phyloP scores from a whole-genome alignment of 2,888 invertebrate genomes.

The Catocala sponsa region DNA sequence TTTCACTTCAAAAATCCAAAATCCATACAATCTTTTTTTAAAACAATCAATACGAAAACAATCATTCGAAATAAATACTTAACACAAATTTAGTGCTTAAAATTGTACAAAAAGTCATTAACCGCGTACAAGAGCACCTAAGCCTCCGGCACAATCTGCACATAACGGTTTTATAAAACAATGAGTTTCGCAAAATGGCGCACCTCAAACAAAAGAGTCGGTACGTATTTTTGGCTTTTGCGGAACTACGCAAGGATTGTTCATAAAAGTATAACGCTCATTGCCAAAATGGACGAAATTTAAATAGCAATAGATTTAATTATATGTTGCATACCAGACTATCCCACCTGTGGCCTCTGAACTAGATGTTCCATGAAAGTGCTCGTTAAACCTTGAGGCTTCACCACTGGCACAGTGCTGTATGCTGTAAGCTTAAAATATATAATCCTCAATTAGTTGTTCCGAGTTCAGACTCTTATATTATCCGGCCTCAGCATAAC shows the following conservation, averaged over 20 bases:
- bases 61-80: too few species aligned
- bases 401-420: too few species aligned
- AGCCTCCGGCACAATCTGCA: slow-evolving; percentile 15
- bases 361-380: too few species aligned
- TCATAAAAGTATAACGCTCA: not conserved
- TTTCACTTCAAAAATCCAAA: too few species aligned
- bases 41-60: too few species aligned
- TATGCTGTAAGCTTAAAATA: too few species aligned
- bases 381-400: too few species aligned
- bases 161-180: slow-evolving; percentile 40
- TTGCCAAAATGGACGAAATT: not conserved
- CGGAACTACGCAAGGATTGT: slow-evolving; percentile 43
- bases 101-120: not conserved
- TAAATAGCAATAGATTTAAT: not conserved
- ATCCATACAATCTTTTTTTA: too few species aligned
- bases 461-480: too few species aligned
- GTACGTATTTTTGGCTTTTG: slow-evolving; percentile 25
- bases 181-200: slow-evolving; percentile 44
- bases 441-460: too few species aligned
- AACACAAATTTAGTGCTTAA: not conserved
- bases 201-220: slow-evolving; percentile 30
- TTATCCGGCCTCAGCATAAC: too few species aligned
- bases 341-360: too few species aligned
- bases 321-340: not conserved
- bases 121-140: not conserved